Conservation (phyloP, 2,888 invertebrate genomes). For the Acanthosepion lycidas region DNA sequence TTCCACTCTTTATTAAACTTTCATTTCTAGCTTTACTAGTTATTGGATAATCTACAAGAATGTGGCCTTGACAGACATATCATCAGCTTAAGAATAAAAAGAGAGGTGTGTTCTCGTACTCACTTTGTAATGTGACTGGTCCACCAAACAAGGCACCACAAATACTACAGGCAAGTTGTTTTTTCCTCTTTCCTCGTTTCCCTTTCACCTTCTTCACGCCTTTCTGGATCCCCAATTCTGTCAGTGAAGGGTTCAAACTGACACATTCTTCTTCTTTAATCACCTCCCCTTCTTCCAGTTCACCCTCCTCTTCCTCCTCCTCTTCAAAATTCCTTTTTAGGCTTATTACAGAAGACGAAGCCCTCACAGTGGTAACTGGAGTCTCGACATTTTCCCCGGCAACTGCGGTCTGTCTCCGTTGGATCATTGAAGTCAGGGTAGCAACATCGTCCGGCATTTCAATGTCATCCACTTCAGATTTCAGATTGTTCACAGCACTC, state of each 20-base stretch:
- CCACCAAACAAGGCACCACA: constrained; percentile 44
- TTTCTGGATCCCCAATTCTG: neutral
- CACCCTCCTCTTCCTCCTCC: neutral
- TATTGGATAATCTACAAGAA: too few relatives aligned
- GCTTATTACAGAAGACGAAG: neutral
- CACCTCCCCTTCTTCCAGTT: constrained; percentile 24
- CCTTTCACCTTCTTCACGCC: constrained; percentile 33
- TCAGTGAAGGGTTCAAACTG: neutral
- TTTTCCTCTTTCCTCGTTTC: constrained; percentile 37
- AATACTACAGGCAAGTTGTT: constrained; percentile 18
- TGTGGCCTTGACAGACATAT: too few relatives aligned
- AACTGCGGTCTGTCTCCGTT: neutral
- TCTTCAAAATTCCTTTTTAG: neutral
- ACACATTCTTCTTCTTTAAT: constrained; percentile 43
- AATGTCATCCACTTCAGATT: constrained; percentile 8
- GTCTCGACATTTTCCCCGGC: neutral
- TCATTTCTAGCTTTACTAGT: too few relatives aligned
- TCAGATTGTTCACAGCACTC: constrained; percentile 37
- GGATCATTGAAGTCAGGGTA: neutral
- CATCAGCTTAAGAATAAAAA: neutral
- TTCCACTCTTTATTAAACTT: too few relatives aligned
- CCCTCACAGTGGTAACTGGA: neutral
- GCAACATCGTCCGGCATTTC: constrained; percentile 37
- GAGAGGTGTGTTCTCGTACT: neutral
- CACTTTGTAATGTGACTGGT: constrained; percentile 44